Conservation (phyloP, 64 coral and sea anemone genomes). For the Dendronephthya gigantea region DNA sequence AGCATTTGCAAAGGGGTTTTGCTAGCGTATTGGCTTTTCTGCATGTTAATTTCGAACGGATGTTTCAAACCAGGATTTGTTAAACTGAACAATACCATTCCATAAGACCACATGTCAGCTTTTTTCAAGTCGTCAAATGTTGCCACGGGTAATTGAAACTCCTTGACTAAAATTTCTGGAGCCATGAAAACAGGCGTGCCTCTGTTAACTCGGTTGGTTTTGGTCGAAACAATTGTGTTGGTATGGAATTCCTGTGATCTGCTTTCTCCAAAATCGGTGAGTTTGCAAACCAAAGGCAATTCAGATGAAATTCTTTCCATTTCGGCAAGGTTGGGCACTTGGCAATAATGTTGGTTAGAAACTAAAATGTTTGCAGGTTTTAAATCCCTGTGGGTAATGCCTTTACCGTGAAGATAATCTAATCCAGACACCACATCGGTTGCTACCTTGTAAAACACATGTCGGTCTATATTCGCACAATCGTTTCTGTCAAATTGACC, state of each 20-base stretch:
- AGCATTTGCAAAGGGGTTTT: neutral
- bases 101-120: constrained; percentile 59
- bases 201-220: neutral
- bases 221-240: neutral
- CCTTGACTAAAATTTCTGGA: constrained; percentile 33
- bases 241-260: constrained; percentile 18
- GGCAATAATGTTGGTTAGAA: constrained; percentile 30
- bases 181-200: constrained; percentile 46
- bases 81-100: constrained; percentile 49
- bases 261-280: constrained; percentile 24
- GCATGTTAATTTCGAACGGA: constrained; percentile 28
- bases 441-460: neutral
- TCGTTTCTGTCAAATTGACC: neutral
- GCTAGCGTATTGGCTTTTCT: neutral
- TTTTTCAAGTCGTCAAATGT: constrained; percentile 46
- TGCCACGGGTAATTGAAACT: neutral
- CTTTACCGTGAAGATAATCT: neutral
- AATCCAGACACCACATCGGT: neutral
- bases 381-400: constrained; percentile 32
- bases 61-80: constrained; percentile 35
- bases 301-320: neutral
- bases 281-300: constrained; percentile 19
- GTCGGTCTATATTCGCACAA: neutral
- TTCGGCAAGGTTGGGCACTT: neutral
- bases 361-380: constrained; percentile 32